phyloP scores from a whole-genome alignment of 1,140 invertebrate species.

The Drosophila ercepeae region DNA sequence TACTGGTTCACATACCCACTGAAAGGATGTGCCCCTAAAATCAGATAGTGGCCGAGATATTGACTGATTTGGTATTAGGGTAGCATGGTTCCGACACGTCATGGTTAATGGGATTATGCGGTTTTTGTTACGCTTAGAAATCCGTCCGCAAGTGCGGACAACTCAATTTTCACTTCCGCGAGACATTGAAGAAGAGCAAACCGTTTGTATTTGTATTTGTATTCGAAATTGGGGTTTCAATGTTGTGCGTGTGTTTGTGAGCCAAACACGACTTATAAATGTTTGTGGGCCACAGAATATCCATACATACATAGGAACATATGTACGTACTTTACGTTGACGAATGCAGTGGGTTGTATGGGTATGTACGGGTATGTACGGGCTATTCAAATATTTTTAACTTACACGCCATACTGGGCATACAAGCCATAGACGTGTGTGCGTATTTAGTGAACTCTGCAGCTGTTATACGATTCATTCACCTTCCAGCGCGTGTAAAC shows the following conservation, averaged over 20 bases:
- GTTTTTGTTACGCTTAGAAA: conserved; percentile 4
- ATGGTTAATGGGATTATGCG: background rate
- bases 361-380: background rate
- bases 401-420: conserved; percentile 15
- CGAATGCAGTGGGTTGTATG: too few relatives aligned
- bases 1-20: background rate
- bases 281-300: conserved; percentile 17
- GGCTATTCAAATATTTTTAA: conserved; percentile 10
- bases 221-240: background rate
- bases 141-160: conserved; percentile 7
- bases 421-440: background rate
- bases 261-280: conserved; percentile 22
- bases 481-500: conserved; percentile 62
- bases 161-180: conserved; percentile 32
- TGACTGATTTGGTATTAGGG: background rate
- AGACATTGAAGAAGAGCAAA: conserved; percentile 6
- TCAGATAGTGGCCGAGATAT: background rate
- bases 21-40: background rate
- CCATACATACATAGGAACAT: conserved; percentile 9
- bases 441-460: conserved; percentile 8
- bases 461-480: conserved; percentile 58
- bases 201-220: conserved; percentile 14
- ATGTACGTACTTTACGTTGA: background rate
- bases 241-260: conserved; percentile 2
- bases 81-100: background rate